These are phyloP conservation scores for Tetramorium alpestre DNA, from an alignment of 1,140 invertebrate genomes.

Conservation along the genomic window DNA sequence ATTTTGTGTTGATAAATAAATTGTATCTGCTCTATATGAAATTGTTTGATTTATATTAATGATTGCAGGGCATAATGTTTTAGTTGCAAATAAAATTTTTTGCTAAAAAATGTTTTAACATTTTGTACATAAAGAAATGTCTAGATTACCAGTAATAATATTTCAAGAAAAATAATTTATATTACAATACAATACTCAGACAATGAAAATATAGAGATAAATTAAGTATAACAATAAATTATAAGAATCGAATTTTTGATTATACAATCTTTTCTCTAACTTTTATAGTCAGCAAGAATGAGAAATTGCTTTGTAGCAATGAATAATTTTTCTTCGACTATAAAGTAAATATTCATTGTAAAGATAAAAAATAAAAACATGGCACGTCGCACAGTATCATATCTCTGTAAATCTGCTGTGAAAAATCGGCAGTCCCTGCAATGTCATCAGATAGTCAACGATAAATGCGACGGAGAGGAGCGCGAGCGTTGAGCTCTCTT, in stretches of 20 bases:
- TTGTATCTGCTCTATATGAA: background rate
- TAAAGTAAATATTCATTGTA: slow-evolving; percentile 10
- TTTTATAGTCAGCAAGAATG: background rate
- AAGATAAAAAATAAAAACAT: slow-evolving; percentile 31
- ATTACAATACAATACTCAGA: background rate
- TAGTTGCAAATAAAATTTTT: background rate
- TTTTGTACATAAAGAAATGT: background rate
- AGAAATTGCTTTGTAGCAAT: background rate
- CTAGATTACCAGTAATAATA: background rate
- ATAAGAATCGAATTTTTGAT: background rate
- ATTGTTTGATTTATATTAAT: background rate
- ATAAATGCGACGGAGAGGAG: slow-evolving; percentile 38
- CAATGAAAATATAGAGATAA: background rate
- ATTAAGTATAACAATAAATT: background rate
- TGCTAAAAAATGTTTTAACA: background rate
- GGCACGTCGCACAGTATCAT: slow-evolving; percentile 3
- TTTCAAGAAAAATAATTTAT: background rate
- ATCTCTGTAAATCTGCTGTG: slow-evolving; percentile 28
- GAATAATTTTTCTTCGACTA: background rate
- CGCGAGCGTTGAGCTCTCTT: slow-evolving; percentile 19
- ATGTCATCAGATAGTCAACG: slow-evolving; percentile 48
- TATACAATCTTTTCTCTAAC: background rate
- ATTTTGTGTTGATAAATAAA: background rate
- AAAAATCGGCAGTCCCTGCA: slow-evolving; percentile 30
- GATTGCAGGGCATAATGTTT: background rate